Evolutionary conservation across 1,140 invertebrate genomes (phyloP), one percentile per base, ranked within the genome.

Genomic region (Galleria mellonella): DNA sequence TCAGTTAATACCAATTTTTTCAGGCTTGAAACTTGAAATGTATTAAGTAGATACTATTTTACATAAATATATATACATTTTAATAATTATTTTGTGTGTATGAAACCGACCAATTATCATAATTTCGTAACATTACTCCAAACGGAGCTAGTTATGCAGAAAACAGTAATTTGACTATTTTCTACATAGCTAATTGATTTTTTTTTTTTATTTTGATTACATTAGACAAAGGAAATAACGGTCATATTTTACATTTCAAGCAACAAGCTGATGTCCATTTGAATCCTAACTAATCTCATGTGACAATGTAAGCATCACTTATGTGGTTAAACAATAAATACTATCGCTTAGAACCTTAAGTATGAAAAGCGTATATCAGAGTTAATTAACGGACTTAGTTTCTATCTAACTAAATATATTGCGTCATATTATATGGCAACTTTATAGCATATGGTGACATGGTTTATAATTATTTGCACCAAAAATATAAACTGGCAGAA

Each of bases 221-320:
- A n/a, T n/a, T n/a, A n/a, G n/a, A n/a, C n/a, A n/a, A n/a, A n/a
- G n/a, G n/a, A n/a, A n/a, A n/a, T n/a, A n/a, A n/a, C n/a, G n/a
- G n/a, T n/a, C n/a, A 36, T 35, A 37, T 37, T 37, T 37, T 15
- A 37, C 35, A n/a, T 37, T 37, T 13, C 17, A 37, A 37, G 35
- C 35, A 15, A 15, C 17, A 37, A 15, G 9, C n/a, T 17, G 14
- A n/a, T 15, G 13, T 63, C 52, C 39, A 53, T 58, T 66, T 48
- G 44, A 61, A 47, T 55, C 58, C 74, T 78, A 78, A 71, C 76
- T 81, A 81, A 81, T 81, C 76, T 81, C 76, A 72, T 73, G 55
- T 54, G 43, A 47, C 50, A 33, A 39, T 46, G 54, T 59, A 55
- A 52, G 49, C 47, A 14, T 49, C 47, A 47, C 51, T 63, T 56